Base-by-base conservation (phyloP, 1,140 invertebrate genomes). In the Linepithema humile region DNA sequence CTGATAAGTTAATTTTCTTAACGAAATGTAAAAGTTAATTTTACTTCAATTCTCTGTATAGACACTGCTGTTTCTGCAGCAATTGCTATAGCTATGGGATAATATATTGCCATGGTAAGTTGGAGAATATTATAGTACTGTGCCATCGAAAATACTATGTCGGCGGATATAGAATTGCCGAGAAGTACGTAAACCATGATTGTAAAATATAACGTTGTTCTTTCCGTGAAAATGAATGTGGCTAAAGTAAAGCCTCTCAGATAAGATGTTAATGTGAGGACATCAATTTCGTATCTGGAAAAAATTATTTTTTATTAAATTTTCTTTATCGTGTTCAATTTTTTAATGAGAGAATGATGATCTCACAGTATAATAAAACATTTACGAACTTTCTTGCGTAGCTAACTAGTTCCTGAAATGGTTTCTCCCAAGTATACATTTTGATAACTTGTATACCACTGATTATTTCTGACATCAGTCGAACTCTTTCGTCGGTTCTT, bases 351-450 rank as follows among this genome's bases (percentile, higher is more conserved):
- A 73, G 0, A 74, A 3, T 20, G 3, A 59, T n/a, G n/a, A n/a
- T n/a, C n/a, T n/a, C n/a, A n/a, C n/a, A 5, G 26, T 43, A 43
- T 43, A 10, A 1, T 7, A 40, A 57, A 4, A 83, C 43, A 43
- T 59, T 1, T 38, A 48, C n/a, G 62, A 60, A 83, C 95, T 93
- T 95, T 93, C 96, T 93, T 6, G 95, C 94, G 35, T 95, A 85
- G 62, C 95, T 94, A 2, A 97, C 96, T 3, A 97, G 90, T 85
- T 95, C 95, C 72, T 96, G 95, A 90, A 98, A 97, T 5, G 97
- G 96, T 87, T 96, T 96, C 88, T 98, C 97, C 97, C 97, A 98
- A 1, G 96, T 96, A 88, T 97, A 97, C 97, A 98, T 98, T 95
- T 98, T 98, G 72, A 97, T 96, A 0, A 98, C 97, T 93, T 97